Conservation (phyloP, 2,888 invertebrate genomes). For the Falcaria lacertinaria region DNA sequence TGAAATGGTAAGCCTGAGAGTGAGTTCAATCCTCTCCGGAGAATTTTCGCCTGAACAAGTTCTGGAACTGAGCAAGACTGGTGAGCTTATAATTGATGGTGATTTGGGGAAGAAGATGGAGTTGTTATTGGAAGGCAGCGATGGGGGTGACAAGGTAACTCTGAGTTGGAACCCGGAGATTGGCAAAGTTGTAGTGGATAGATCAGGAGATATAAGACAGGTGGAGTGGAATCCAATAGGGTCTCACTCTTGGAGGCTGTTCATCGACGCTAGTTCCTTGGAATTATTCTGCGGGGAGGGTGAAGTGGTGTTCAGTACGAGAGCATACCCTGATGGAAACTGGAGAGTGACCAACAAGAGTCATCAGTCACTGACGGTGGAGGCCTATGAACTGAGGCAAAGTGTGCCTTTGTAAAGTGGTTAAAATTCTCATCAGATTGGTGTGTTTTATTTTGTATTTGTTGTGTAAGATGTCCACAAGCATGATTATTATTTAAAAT, state of each 20-base stretch:
- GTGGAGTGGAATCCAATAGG: slow-evolving; percentile 57
- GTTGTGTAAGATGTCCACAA: background rate
- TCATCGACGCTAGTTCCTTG: slow-evolving; percentile 63
- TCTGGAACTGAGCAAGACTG: slow-evolving; percentile 46
- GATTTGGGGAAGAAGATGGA: slow-evolving; percentile 44
- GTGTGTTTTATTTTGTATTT: no score
- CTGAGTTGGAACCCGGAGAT: slow-evolving; percentile 47
- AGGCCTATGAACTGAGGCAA: slow-evolving; percentile 47
- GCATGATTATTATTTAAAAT: background rate
- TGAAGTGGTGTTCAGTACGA: slow-evolving; percentile 66
- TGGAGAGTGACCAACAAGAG: slow-evolving; percentile 58
- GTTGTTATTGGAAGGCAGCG: slow-evolving; percentile 43
- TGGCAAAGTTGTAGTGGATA: slow-evolving; percentile 51
- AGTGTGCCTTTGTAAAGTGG: slow-evolving; percentile 45
- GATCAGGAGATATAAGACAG: slow-evolving; percentile 55
- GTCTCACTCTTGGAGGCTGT: slow-evolving; percentile 49
- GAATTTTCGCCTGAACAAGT: slow-evolving; percentile 25
- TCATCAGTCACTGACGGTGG: slow-evolving; percentile 38
- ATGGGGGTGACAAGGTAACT: slow-evolving; percentile 44
- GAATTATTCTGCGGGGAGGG: slow-evolving; percentile 71
- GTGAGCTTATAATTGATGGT: slow-evolving; percentile 46
- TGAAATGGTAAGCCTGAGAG: slow-evolving; percentile 42
- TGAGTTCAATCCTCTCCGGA: slow-evolving; percentile 29
- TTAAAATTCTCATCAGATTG: background rate
- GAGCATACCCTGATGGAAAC: slow-evolving; percentile 55